Evolutionary conservation across 1,140 invertebrate species (phyloP).

Genomic region (Protaetia brevitarsis): DNA sequence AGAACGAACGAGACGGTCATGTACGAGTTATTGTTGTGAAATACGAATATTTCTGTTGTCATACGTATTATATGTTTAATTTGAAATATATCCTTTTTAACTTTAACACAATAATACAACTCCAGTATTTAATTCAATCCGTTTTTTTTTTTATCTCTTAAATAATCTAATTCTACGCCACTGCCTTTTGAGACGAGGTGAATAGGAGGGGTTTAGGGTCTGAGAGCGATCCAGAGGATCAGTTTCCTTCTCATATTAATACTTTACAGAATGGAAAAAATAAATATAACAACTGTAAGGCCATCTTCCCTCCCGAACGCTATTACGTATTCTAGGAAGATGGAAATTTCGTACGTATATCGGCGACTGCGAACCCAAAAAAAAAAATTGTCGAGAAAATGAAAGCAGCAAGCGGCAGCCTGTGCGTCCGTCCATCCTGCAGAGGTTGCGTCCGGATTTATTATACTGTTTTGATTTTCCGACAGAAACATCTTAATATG

Average conservation of each 20-base stretch:
- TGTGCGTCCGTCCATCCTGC: neutral
- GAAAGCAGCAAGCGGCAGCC: neutral
- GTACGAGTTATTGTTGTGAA: too few species aligned
- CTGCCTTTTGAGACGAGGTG: too few species aligned
- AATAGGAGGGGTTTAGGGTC: neutral
- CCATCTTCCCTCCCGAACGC: neutral
- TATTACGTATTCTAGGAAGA: constrained; percentile 1
- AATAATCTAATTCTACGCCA: neutral
- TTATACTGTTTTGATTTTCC: constrained; percentile 8
- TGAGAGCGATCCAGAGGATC: neutral
- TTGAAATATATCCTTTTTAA: too few species aligned
- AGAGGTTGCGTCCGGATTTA: neutral
- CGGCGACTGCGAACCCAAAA: neutral
- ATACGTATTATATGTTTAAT: too few species aligned
- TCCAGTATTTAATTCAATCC: too few species aligned
- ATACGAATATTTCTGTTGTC: too few species aligned
- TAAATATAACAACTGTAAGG: constrained; percentile 13
- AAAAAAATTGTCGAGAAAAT: neutral
- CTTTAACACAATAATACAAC: too few species aligned
- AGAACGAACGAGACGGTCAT: too few species aligned
- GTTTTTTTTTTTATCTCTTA: neutral
- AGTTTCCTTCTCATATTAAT: constrained; percentile 14
- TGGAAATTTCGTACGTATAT: neutral
- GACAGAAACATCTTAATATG: constrained; percentile 9
- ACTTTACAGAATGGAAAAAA: constrained; percentile 16